Conservation (phyloP, 2,888 invertebrate genomes). For the Oligia latruncula region DNA sequence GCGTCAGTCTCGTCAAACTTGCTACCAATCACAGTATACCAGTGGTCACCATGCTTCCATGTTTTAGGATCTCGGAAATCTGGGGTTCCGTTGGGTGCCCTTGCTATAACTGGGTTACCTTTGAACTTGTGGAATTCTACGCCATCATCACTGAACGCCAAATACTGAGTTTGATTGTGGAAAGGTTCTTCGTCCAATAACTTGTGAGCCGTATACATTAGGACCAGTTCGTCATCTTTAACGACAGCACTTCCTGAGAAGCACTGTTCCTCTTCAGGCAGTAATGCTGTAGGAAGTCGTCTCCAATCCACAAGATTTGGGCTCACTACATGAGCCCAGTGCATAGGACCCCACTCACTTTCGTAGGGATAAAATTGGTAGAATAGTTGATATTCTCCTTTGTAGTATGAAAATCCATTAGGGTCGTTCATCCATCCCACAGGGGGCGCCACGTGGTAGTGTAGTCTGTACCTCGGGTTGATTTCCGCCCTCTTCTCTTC, state of each 20-base stretch:
- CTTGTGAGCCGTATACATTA: conserved; percentile 84
- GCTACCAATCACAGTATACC: conserved; percentile 85
- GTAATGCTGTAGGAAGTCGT: conserved; percentile 85
- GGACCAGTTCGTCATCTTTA: conserved; percentile 77
- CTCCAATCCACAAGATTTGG: conserved; percentile 87
- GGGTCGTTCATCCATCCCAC: conserved; percentile 91
- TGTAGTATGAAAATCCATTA: conserved; percentile 88
- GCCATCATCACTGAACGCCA: conserved; percentile 84
- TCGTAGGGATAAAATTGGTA: conserved; percentile 89
- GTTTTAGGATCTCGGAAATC: conserved; percentile 89
- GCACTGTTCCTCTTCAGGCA: conserved; percentile 84
- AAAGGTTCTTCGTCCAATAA: conserved; percentile 74
- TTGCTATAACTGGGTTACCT: conserved; percentile 83
- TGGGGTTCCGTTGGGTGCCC: conserved; percentile 79
- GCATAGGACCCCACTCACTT: conserved; percentile 86
- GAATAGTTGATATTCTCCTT: conserved; percentile 88
- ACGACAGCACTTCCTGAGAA: conserved; percentile 87
- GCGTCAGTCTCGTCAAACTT: conserved; percentile 72
- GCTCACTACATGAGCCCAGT: conserved; percentile 89
- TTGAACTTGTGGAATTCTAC: conserved; percentile 82
- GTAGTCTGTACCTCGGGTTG: conserved; percentile 80
- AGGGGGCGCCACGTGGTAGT: conserved; percentile 83
- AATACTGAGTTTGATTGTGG: conserved; percentile 81
- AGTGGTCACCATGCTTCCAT: conserved; percentile 83
- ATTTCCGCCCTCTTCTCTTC: conserved; percentile 76